Evolutionary conservation across 2,888 invertebrate genomes (phyloP).

Genomic region (Parascotia fuliginaria): DNA sequence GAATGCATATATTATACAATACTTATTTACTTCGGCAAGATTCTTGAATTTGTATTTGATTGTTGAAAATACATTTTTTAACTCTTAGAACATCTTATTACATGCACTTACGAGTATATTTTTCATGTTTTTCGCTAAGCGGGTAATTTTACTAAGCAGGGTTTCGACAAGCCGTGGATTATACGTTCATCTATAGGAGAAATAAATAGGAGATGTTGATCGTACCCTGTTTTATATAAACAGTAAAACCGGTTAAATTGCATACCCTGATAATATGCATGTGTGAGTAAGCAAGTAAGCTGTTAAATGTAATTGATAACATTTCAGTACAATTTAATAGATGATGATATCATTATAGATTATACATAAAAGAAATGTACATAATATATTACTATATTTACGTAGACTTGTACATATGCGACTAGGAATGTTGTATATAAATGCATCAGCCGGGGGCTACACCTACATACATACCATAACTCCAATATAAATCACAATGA

Average conservation of each 20-base stretch:
- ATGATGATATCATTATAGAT: too few species aligned
- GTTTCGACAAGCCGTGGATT: conserved; percentile 3
- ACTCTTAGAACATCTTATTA: conserved; percentile 21
- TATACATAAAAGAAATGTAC: background rate
- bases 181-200: conserved; percentile 3
- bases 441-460: conserved; percentile 45
- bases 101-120: conserved; percentile 29
- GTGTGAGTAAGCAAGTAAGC: background rate
- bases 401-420: conserved; percentile 36
- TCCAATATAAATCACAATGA: conserved; percentile 11
- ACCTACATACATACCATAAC: conserved; percentile 25
- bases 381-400: conserved; percentile 4
- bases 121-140: conserved; percentile 19
- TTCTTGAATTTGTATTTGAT: conserved; percentile 12
- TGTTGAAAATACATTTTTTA: conserved; percentile 22
- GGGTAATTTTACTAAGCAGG: conserved; percentile 3
- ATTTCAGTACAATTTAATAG: background rate
- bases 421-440: conserved; percentile 68
- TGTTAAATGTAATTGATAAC: background rate
- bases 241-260: conserved; percentile 8
- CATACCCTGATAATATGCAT: background rate
- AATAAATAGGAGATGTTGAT: background rate
- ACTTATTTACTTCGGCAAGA: conserved; percentile 37
- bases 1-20: conserved; percentile 42
- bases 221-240: conserved; percentile 22